Percentiles rank a stretch among this genome's conserved stretches.
Evolutionary conservation across 2,113 vertebrate species (phyloP).

Genomic region (Elachura formosa): DNA sequence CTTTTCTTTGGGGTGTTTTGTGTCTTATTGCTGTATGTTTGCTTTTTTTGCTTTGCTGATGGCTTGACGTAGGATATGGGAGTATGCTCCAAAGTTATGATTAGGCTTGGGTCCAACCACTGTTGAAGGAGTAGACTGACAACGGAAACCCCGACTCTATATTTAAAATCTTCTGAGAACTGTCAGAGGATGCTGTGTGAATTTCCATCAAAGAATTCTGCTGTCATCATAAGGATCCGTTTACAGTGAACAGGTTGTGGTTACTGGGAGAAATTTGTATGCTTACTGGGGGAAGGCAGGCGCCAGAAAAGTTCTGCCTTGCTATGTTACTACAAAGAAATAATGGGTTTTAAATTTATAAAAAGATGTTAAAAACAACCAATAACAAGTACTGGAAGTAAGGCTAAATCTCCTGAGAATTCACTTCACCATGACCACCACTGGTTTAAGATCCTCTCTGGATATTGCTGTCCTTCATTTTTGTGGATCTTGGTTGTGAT

Average conservation of each 20-base stretch:
- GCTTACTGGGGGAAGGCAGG: not conserved
- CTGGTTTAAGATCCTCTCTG: not conserved
- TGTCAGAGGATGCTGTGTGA: slow-evolving; percentile 68
- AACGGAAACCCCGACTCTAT: slow-evolving; percentile 71
- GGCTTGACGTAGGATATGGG: slow-evolving; percentile 35
- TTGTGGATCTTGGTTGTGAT: not conserved
- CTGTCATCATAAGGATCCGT: slow-evolving; percentile 68
- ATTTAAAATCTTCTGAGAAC: slow-evolving; percentile 74
- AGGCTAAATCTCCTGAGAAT: not conserved
- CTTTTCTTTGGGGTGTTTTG: not conserved
- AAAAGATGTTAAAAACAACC: not conserved
- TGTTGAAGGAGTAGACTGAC: not conserved
- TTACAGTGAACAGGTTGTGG: slow-evolving; percentile 63
- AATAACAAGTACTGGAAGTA: not conserved
- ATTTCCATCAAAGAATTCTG: slow-evolving; percentile 75
- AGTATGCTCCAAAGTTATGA: slow-evolving; percentile 35
- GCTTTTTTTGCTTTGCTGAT: slow-evolving; percentile 13
- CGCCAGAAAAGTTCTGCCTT: not conserved
- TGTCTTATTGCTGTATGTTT: not conserved
- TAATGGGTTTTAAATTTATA: not conserved
- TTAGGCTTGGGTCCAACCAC: slow-evolving; percentile 29
- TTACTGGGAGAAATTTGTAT: slow-evolving; percentile 52
- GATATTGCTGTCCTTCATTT: not conserved
- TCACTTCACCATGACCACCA: fast-evolving
- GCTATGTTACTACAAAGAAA: not conserved